Evolutionary conservation across 2,113 vertebrate genomes (phyloP).

Genomic region (Ondatra zibethicus): DNA sequence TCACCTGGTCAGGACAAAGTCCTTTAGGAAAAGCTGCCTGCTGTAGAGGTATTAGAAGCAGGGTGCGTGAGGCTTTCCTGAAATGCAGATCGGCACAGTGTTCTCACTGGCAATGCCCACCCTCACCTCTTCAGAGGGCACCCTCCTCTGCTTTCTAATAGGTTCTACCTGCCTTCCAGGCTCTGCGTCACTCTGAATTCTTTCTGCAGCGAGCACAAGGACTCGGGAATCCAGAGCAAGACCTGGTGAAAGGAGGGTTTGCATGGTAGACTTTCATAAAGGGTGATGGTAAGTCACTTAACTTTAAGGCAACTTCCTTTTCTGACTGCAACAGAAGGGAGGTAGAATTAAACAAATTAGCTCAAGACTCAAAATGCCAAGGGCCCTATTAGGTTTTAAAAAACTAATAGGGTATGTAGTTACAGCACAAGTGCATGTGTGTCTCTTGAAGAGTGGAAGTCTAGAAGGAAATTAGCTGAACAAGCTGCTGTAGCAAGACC

Average conservation of each 20-base stretch:
- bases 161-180: neutral
- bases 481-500: constrained; percentile 77
- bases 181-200: neutral
- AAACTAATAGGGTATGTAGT: constrained; percentile 75
- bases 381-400: constrained; percentile 80
- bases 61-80: neutral
- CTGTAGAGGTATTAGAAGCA: too few species aligned
- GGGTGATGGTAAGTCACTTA: constrained; percentile 78
- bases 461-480: constrained; percentile 79
- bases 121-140: neutral
- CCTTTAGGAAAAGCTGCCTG: neutral
- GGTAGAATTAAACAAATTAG: constrained; percentile 84
- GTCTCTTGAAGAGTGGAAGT: constrained; percentile 45
- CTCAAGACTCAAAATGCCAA: constrained; percentile 79
- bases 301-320: constrained; percentile 74
- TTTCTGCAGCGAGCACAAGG: neutral
- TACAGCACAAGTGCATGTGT: constrained; percentile 47
- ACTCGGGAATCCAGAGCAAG: neutral
- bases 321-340: constrained; percentile 81
- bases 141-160: neutral
- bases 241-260: neutral
- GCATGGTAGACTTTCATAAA: constrained; percentile 73
- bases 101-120: neutral
- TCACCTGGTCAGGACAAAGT: neutral
- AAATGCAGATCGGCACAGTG: neutral